These are phyloP conservation scores for Harpagifer antarcticus DNA, from an alignment of 2,797 vertebrate species.

Conservation along the genomic window DNA sequence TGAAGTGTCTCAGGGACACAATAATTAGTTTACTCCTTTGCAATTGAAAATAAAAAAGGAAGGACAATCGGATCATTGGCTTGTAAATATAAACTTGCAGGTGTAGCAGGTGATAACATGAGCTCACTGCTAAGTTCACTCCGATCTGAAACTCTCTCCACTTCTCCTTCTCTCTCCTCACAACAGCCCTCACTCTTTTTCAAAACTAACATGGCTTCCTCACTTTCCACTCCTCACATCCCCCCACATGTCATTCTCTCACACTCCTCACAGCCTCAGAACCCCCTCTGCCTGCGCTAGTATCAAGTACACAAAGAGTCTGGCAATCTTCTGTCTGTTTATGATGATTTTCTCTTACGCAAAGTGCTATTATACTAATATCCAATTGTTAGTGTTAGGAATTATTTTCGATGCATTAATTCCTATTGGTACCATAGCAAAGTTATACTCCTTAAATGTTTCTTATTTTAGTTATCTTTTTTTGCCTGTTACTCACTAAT, in stretches of 20 bases:
- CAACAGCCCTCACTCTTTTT: slow-evolving; percentile 56
- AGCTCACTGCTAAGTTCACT: slow-evolving; percentile 18
- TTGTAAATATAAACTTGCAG: background rate
- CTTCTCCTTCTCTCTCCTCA: slow-evolving; percentile 50
- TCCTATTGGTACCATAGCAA: background rate
- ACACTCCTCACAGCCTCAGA: slow-evolving; percentile 23
- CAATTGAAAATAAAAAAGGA: too few species aligned
- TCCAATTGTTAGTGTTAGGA: background rate
- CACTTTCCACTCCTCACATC: slow-evolving; percentile 46
- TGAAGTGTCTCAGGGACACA: too few species aligned
- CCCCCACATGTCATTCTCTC: slow-evolving; percentile 53
- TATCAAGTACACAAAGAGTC: background rate
- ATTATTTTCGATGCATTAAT: background rate
- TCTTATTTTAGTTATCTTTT: background rate
- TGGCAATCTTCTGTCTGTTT: too few species aligned
- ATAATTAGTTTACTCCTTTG: too few species aligned
- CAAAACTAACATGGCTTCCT: slow-evolving; percentile 62
- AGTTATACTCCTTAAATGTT: background rate
- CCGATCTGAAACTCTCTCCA: slow-evolving; percentile 39
- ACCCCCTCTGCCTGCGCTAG: background rate
- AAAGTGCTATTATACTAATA: background rate
- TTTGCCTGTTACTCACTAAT: background rate
- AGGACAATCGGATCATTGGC: background rate
- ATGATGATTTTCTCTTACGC: background rate
- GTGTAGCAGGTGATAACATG: background rate